A percentile compares a stretch with the other conserved stretches of the same genome.
phyloP scores from a whole-genome alignment of 2,113 vertebrate genomes.

The Ceyx melanurus region DNA sequence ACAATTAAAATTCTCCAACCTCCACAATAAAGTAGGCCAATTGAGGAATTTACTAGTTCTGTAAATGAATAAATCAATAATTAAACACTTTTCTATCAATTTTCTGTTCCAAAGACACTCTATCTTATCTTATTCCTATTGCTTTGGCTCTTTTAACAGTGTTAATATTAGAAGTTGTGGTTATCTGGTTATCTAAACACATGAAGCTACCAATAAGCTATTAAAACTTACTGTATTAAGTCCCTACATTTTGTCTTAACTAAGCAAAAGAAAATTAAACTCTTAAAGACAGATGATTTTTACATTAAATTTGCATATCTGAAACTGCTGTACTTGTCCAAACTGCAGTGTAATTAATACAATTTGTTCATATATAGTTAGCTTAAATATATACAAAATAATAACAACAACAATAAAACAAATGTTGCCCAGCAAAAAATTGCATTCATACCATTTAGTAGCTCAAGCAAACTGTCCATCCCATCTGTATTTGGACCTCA shows the following conservation, averaged over 20 bases:
- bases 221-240: neutral
- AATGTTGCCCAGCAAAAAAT: neutral
- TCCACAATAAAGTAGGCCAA: neutral
- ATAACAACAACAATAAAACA: neutral
- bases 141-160: neutral
- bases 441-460: neutral
- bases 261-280: neutral
- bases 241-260: neutral
- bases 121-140: neutral
- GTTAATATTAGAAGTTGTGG: neutral
- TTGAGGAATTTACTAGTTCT: neutral
- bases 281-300: neutral
- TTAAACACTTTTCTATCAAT: neutral
- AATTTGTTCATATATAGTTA: neutral
- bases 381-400: neutral
- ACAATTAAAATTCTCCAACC: neutral
- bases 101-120: neutral
- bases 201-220: neutral
- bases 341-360: accelerated
- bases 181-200: neutral
- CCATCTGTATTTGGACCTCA: neutral
- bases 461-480: neutral
- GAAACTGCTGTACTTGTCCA: accelerated
- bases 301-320: neutral
- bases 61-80: neutral